Conservation (phyloP, 2,113 vertebrate genomes). For the Gavialis gangeticus region DNA sequence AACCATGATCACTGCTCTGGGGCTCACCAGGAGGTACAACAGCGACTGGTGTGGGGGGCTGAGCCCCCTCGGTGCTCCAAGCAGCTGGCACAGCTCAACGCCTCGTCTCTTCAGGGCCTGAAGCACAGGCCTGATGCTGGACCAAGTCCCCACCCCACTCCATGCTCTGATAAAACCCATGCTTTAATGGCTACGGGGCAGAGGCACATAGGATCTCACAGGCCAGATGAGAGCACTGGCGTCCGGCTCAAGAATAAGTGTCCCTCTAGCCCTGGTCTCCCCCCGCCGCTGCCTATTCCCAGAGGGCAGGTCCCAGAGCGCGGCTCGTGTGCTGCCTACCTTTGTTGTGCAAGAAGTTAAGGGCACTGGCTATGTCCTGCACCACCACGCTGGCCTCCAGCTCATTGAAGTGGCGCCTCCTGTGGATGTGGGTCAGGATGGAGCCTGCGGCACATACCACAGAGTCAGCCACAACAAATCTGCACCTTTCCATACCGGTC, state of each 20-base stretch:
- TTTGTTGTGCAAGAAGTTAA: conserved; percentile 98
- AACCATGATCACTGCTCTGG: fast-evolving
- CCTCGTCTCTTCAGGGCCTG: not conserved
- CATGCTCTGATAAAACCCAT: not conserved
- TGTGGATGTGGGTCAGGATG: conserved; percentile 95
- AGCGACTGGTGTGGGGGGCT: not conserved
- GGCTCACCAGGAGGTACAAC: not conserved
- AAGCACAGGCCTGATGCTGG: not conserved
- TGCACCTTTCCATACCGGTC: not conserved
- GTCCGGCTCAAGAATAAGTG: too few species aligned
- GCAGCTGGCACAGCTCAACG: not conserved
- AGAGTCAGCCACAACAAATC: too few species aligned
- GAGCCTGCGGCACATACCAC: conserved; percentile 81
- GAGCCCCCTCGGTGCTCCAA: fast-evolving
- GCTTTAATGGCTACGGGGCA: too few species aligned
- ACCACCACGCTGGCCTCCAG: conserved; percentile 95
- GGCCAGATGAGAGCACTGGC: not conserved
- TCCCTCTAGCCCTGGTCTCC: too few species aligned
- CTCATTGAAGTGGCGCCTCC: conserved; percentile 93
- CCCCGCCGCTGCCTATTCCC: not conserved
- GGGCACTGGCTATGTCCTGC: conserved; percentile 94
- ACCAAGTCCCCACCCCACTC: not conserved
- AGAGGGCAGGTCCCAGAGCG: too few species aligned
- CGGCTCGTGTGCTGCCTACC: conserved; percentile 72
- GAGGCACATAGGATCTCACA: not conserved